These are phyloP conservation scores for Synergus laeviventris DNA, from an alignment of 2,888 invertebrate genomes.

Conservation along the genomic window DNA sequence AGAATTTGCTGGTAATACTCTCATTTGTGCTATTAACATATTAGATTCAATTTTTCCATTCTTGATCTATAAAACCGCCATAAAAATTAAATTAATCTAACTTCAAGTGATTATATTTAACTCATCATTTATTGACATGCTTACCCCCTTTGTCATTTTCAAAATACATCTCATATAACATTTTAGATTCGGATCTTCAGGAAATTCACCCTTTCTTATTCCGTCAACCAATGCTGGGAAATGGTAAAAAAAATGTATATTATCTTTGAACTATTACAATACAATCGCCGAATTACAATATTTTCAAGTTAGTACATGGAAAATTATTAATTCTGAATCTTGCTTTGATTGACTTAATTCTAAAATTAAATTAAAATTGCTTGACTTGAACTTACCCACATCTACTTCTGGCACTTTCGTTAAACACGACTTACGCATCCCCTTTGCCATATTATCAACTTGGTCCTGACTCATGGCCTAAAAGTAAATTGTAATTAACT, in stretches of 20 bases:
- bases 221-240: neutral
- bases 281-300: neutral
- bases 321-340: neutral
- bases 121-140: slow-evolving; percentile 51
- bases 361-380: neutral
- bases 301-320: neutral
- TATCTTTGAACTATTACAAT: neutral
- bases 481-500: neutral
- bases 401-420: slow-evolving; percentile 1
- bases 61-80: neutral
- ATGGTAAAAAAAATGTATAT: neutral
- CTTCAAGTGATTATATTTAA: slow-evolving; percentile 59
- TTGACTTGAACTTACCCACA: neutral
- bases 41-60: slow-evolving; percentile 1
- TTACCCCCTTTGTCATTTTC: slow-evolving; percentile 78
- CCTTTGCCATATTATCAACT: slow-evolving; percentile 11
- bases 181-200: slow-evolving; percentile 65
- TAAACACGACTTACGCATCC: slow-evolving; percentile 17
- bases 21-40: neutral
- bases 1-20: neutral
- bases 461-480: slow-evolving; percentile 14
- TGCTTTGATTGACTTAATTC: too few species aligned
- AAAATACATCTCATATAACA: slow-evolving; percentile 79
- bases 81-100: neutral
- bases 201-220: slow-evolving; percentile 49